A percentile compares a stretch with the other conserved stretches of the same genome.
phyloP scores from a whole-genome alignment of 2,797 vertebrate genomes.

The Chrysocyon brachyurus region DNA sequence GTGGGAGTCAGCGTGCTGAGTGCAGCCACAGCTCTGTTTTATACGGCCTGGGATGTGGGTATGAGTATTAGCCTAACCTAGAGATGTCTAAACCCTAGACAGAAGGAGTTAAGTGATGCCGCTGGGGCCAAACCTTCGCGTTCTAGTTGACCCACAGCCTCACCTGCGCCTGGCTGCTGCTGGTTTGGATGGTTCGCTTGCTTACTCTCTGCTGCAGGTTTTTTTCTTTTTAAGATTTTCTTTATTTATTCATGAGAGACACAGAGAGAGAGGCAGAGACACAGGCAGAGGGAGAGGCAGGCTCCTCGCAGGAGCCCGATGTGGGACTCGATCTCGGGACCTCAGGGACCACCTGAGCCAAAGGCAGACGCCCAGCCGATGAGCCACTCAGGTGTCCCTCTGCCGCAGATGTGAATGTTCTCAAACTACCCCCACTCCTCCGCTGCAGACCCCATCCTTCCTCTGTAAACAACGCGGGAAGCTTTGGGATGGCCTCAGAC shows the following conservation, averaged over 20 bases:
- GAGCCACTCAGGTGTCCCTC: too few species aligned
- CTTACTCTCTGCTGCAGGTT: fast-evolving
- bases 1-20: fast-evolving
- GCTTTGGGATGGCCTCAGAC: background rate
- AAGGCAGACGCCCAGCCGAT: too few species aligned
- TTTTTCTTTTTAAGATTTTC: too few species aligned
- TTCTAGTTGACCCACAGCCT: fast-evolving
- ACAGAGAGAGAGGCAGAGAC: too few species aligned
- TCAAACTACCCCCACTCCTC: fast-evolving
- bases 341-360: too few species aligned
- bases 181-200: fast-evolving
- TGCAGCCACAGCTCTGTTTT: fast-evolving
- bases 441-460: background rate
- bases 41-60: fast-evolving
- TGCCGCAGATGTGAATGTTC: too few species aligned
- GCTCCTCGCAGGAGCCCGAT: too few species aligned
- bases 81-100: fast-evolving
- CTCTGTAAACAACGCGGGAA: background rate
- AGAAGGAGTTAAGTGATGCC: fast-evolving
- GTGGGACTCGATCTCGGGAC: too few species aligned
- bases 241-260: too few species aligned
- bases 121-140: too few species aligned
- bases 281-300: too few species aligned
- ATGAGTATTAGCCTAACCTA: fast-evolving
- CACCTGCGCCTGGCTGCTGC: background rate